phyloP scores from a whole-genome alignment of 2,888 invertebrate species.

The Xanthia togata region DNA sequence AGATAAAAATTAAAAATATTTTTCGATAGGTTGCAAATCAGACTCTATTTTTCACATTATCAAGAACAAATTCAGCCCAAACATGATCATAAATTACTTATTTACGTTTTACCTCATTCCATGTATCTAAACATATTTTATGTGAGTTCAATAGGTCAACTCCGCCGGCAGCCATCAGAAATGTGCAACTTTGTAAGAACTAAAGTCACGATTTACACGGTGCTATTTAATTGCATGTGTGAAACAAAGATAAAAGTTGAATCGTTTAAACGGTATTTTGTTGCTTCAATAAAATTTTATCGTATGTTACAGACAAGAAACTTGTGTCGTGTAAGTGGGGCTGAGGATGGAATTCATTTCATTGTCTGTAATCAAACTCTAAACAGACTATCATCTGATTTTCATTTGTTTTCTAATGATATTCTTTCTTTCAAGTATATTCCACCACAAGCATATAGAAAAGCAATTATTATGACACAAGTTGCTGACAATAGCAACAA shows the following conservation, averaged over 20 bases:
- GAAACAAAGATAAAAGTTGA: neutral
- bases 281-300: neutral
- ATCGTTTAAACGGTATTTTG: too few species aligned
- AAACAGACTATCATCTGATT: neutral
- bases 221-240: neutral
- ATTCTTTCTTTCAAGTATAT: neutral
- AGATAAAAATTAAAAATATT: neutral
- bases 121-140: constrained; percentile 11
- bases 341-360: neutral
- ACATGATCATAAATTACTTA: neutral
- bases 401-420: neutral
- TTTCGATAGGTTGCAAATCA: neutral
- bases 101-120: neutral
- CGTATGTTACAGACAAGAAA: too few species aligned
- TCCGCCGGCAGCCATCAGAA: neutral
- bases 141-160: constrained; percentile 9
- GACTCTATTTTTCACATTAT: neutral
- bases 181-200: constrained; percentile 24
- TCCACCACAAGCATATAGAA: neutral
- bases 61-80: neutral
- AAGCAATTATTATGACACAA: constrained; percentile 53
- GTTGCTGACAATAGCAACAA: constrained; percentile 57
- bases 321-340: neutral
- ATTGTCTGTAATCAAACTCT: neutral
- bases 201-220: neutral